Percentiles rank a stretch among this genome's conserved stretches.
phyloP scores from a whole-genome alignment of 2,797 vertebrate genomes.

The Lithobates sylvaticus region DNA sequence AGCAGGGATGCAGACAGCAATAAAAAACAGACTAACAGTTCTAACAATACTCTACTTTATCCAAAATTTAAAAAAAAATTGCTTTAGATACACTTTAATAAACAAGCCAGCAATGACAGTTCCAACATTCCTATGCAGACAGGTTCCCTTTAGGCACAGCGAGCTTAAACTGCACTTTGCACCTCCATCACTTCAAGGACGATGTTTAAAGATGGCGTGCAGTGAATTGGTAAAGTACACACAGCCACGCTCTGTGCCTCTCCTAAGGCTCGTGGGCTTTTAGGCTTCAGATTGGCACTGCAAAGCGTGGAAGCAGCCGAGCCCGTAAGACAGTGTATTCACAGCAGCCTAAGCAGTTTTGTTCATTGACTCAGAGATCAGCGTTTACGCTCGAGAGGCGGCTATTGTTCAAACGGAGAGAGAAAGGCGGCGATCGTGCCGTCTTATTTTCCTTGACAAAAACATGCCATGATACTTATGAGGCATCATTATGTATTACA shows the following conservation, averaged over 20 bases:
- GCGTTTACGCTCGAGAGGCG: slow-evolving; percentile 69
- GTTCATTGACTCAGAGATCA: slow-evolving; percentile 72
- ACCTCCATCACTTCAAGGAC: slow-evolving; percentile 52
- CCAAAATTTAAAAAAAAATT: too few relatives aligned
- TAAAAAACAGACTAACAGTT: too few relatives aligned
- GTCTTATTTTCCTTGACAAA: slow-evolving; percentile 55
- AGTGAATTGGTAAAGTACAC: slow-evolving; percentile 54
- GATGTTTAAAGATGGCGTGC: slow-evolving; percentile 41
- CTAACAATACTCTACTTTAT: too few relatives aligned
- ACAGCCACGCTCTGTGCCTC: slow-evolving; percentile 50
- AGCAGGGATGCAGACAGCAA: too few relatives aligned
- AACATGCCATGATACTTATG: slow-evolving; percentile 56
- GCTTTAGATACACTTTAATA: too few relatives aligned
- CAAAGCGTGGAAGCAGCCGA: slow-evolving; percentile 68
- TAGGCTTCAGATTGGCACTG: slow-evolving; percentile 69
- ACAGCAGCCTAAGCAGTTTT: slow-evolving; percentile 64
- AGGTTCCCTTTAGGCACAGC: too few relatives aligned
- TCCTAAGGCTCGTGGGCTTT: slow-evolving; percentile 64
- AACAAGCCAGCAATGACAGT: too few relatives aligned
- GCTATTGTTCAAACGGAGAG: slow-evolving; percentile 66
- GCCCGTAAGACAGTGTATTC: slow-evolving; percentile 64
- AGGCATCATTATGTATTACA: slow-evolving; percentile 53
- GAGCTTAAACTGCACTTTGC: slow-evolving; percentile 14
- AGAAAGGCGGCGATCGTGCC: slow-evolving; percentile 59
- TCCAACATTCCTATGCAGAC: too few relatives aligned